A percentile compares a stretch with the other conserved stretches of the same genome.
phyloP scores from a whole-genome alignment of 2,888 invertebrate species.

The Pediacus dermestoides region DNA sequence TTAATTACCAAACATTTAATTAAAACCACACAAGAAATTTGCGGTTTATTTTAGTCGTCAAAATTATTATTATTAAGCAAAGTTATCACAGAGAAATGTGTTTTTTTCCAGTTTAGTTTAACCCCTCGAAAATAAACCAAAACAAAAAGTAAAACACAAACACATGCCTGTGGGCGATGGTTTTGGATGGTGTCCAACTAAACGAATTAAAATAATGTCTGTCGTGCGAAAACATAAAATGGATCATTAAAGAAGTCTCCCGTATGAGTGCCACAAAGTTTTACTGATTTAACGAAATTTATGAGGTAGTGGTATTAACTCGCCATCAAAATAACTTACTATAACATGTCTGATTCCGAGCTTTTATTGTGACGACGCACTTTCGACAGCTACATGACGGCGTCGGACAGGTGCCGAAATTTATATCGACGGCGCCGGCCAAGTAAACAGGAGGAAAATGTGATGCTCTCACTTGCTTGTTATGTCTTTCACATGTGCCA shows the following conservation, averaged over 20 bases:
- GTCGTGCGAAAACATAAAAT: slow-evolving; percentile 52
- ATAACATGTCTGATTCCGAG: slow-evolving; percentile 22
- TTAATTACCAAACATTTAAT: slow-evolving; percentile 16
- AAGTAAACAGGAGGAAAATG: slow-evolving; percentile 25
- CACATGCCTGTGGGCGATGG: slow-evolving; percentile 40
- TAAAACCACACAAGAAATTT: slow-evolving; percentile 23
- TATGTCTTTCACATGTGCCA: slow-evolving; percentile 26
- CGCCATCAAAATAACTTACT: slow-evolving; percentile 31
- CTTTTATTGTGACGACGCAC: slow-evolving; percentile 29
- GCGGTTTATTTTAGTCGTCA: slow-evolving; percentile 28
- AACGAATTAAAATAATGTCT: slow-evolving; percentile 51
- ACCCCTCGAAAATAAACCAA: too few species aligned
- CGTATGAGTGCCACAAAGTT: slow-evolving; percentile 46
- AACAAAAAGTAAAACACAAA: slow-evolving; percentile 36
- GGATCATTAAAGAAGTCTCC: slow-evolving; percentile 51
- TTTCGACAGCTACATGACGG: slow-evolving; percentile 33
- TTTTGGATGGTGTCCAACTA: slow-evolving; percentile 44
- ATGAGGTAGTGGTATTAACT: slow-evolving; percentile 38
- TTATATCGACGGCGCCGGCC: slow-evolving; percentile 30
- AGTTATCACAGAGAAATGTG: too few species aligned
- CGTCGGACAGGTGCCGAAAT: slow-evolving; percentile 38
- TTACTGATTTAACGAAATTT: slow-evolving; percentile 49
- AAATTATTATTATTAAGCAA: too few species aligned
- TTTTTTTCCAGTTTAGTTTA: too few species aligned
- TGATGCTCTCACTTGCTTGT: slow-evolving; percentile 20